Base-by-base conservation (phyloP, 2,797 vertebrate genomes). In the Apogon hyalosoma region DNA sequence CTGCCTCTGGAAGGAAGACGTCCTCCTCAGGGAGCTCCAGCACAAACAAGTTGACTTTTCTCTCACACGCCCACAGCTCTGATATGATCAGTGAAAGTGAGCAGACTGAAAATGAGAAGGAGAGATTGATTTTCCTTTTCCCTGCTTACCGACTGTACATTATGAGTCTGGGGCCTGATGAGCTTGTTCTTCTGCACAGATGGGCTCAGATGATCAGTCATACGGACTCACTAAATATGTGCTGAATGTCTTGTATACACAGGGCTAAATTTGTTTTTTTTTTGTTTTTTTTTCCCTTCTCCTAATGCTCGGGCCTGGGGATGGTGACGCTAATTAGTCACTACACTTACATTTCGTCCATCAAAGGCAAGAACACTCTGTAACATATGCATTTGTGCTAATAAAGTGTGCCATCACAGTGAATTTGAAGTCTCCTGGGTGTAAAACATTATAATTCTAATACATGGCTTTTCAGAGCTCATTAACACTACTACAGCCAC, bases 71-170 rank as follows among this genome's bases (percentile, higher is more conserved):
- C 83, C 69, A 86, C 82, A 69, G 79, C 55, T 6, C 39, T 59
- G 85, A 87, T 88, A 82, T 69, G 76, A 88, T 88, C 85, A 71
- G 74, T 48, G 75, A 68, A 77, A 87, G 77, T 49, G 77, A 87
- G 81, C 81, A 0, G 84, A 59, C 70, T 82, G 78, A 67, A 85
- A 88, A 86, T 75, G 69, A 83, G 63, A 79, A 70, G 59, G 69
- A 70, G 73, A 78, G 79, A 87, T 82, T 73, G 79, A 78, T 81
- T 84, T 81, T 75, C 64, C 39, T 83, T 73, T 71, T 47, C 52
- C 33, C 73, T 55, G 66, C 53, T 50, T 51, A 73, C 62, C 11
- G 33, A 64, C 59, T 61, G 54, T 60, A 55, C 15, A 24, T 63
- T 77, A 73, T 49, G 72, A 81, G 67, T 47, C 53, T 40, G 4